Percentiles rank a stretch among this genome's conserved stretches.
Conservation (phyloP, 2,797 vertebrate species). For the Mus spretus region DNA sequence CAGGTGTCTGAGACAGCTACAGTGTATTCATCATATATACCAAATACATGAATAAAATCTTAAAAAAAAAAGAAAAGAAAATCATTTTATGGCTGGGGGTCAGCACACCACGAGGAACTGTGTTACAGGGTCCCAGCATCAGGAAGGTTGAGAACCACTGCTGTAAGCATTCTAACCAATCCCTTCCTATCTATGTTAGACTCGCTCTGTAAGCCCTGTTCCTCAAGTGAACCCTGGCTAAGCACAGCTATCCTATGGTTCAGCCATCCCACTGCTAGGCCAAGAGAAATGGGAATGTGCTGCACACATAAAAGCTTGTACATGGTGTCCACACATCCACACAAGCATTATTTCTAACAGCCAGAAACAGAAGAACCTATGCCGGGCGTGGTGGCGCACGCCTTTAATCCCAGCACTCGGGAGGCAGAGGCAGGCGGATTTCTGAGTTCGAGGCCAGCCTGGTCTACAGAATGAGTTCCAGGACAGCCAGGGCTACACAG, state of each 20-base stretch:
- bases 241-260: not conserved
- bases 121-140: not conserved
- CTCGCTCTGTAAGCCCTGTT: not conserved
- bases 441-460: too few relatives aligned
- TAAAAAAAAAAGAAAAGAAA: too few relatives aligned
- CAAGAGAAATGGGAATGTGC: slow-evolving; percentile 29
- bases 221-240: not conserved
- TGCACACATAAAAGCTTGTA: slow-evolving; percentile 19
- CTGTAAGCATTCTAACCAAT: not conserved
- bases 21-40: too few relatives aligned
- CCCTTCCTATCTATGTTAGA: not conserved
- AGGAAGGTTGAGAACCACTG: not conserved
- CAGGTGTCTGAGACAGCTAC: too few relatives aligned
- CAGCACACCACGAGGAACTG: not conserved
- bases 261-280: not conserved
- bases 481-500: too few relatives aligned
- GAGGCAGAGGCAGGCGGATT: too few relatives aligned
- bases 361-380: slow-evolving; percentile 9
- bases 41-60: too few relatives aligned
- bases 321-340: not conserved
- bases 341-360: slow-evolving; percentile 12
- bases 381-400: too few relatives aligned
- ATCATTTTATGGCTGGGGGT: not conserved
- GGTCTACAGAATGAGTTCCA: too few relatives aligned
- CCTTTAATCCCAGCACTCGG: too few relatives aligned